Conservation (phyloP, 92 coral and sea anemone genomes). For the Blastomussa wellsi region DNA sequence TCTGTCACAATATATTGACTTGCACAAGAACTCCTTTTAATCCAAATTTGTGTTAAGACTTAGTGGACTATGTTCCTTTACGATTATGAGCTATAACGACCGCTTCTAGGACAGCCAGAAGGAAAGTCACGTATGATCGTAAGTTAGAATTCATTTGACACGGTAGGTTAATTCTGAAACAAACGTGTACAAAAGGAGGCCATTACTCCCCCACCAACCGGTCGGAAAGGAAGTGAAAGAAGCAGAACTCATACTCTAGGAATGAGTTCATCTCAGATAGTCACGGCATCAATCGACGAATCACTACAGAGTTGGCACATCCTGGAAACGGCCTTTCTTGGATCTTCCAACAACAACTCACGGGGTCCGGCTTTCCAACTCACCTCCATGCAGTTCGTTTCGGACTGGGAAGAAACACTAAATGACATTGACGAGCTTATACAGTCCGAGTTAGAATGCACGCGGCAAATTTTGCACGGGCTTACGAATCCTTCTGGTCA, state of each 20-base stretch:
- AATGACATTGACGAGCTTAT: constrained; percentile 4
- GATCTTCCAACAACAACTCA: not conserved
- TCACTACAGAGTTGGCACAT: not conserved
- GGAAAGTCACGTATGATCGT: not conserved
- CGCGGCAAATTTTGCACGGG: not conserved
- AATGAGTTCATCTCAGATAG: not conserved
- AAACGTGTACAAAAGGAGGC: not conserved
- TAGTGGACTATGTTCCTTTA: not conserved
- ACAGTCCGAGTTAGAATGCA: not conserved
- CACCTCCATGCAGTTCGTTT: not conserved
- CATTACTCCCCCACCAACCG: not conserved
- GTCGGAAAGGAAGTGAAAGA: not conserved
- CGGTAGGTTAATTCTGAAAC: not conserved
- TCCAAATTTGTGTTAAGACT: not conserved
- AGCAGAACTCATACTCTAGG: not conserved
- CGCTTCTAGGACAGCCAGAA: not conserved
- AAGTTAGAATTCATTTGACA: not conserved
- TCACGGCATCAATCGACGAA: not conserved
- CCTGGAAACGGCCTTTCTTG: not conserved
- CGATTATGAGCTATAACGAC: not conserved
- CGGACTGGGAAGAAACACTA: constrained; percentile 9
- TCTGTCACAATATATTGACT: not conserved
- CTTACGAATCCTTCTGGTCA: not conserved
- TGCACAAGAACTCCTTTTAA: not conserved
- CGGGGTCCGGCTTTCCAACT: not conserved